Evolutionary conservation across 2,113 vertebrate genomes (phyloP), one percentile per base, ranked within the genome.

Genomic region (Thamnophis sirtalis): DNA sequence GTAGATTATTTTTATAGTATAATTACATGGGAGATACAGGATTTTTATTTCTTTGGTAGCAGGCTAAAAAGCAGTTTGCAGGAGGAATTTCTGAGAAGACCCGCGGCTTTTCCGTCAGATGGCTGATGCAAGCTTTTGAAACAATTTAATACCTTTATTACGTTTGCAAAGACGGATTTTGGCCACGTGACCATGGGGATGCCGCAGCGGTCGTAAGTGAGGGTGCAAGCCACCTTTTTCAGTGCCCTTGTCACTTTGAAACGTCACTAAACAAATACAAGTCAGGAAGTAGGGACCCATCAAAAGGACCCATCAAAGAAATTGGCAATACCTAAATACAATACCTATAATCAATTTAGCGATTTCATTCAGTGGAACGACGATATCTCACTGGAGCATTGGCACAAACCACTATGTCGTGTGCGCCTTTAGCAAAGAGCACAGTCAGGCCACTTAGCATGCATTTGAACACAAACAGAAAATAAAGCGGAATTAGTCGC

Each of bases 381-480:
- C 68, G 38, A 21, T 38, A 80, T 9, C 68, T 80, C 15, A 80
- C 33, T 7, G 9, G 1, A 85, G 60, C 51, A 4, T 9, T 9
- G 50, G 58, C 7, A 93, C 43, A 92, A 51, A 49, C 87, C 58
- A 26, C 58, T 58, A 11, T 55, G 22, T 24, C 17, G 68, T 58
- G 3, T 9, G 2, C 91, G 49, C 53, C 87, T 73, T 48, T 91
- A 92, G 60, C 21, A 93, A 33, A 95, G 94, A 92, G 11, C 87
- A 86, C 9, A 94, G 51, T 19, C 58, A 60, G 58, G 58, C 1
- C 0, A 0, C 86, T 9, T 33, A 90, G 86, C 94, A 33, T 51
- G 4, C 17, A 6, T 22, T 0, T 0, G 86, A 90, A 91, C 0
- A 54, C 89, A 91, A 80, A 80, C 1, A 80, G 0, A 53, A 5